phyloP scores from a whole-genome alignment of 2,797 vertebrate species.

The Sebastes vulpes region DNA sequence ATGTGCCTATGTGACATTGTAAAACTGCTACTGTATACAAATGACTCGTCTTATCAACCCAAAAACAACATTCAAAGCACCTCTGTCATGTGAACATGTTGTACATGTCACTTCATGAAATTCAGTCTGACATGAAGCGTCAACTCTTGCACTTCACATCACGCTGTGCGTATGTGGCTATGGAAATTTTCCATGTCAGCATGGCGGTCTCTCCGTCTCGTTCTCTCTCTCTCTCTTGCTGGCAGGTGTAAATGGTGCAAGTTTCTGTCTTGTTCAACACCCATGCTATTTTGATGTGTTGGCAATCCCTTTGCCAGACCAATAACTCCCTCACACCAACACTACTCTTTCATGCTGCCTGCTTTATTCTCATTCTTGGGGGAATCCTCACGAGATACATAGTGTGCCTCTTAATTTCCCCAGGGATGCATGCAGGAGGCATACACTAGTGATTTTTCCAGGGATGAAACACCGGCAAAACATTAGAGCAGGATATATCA shows the following conservation, averaged over 20 bases:
- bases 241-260: conserved; percentile 84
- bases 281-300: conserved; percentile 85
- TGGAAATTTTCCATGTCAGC: conserved; percentile 67
- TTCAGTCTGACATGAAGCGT: conserved; percentile 67
- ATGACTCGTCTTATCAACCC: conserved; percentile 56
- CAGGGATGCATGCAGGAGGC: conserved; percentile 83
- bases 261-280: conserved; percentile 85
- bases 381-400: conserved; percentile 84
- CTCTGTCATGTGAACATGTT: conserved; percentile 68
- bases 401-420: conserved; percentile 89
- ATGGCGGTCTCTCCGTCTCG: conserved; percentile 29
- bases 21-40: conserved; percentile 58
- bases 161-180: conserved; percentile 42
- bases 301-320: conserved; percentile 85
- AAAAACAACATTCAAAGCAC: conserved; percentile 65
- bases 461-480: conserved; percentile 83
- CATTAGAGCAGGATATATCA: conserved; percentile 77
- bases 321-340: conserved; percentile 85
- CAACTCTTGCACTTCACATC: conserved; percentile 62
- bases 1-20: conserved; percentile 33
- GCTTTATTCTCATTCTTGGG: conserved; percentile 86
- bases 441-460: conserved; percentile 86
- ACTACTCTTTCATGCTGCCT: conserved; percentile 84
- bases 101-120: conserved; percentile 68
- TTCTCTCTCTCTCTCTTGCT: conserved; percentile 51